A percentile compares a stretch with the other conserved stretches of the same genome.
These are phyloP conservation scores for Pongo abelii DNA, from an alignment of 2,113 vertebrate genomes.

Conservation along the genomic window DNA sequence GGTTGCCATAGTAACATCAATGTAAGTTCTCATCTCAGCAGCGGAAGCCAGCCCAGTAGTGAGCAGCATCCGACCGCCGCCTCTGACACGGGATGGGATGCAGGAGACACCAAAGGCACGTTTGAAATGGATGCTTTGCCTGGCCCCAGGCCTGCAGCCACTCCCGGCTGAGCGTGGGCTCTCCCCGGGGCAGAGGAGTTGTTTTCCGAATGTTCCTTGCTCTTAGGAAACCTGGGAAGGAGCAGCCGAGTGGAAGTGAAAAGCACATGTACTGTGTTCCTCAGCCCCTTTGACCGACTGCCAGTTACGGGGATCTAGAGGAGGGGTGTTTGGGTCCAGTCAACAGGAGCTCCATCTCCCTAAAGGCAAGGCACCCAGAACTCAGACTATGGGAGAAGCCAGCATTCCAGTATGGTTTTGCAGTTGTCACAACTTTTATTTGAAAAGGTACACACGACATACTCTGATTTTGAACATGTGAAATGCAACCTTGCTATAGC, in stretches of 20 bases:
- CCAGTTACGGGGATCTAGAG: neutral
- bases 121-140: neutral
- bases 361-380: neutral
- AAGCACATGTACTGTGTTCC: neutral
- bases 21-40: slow-evolving; percentile 54
- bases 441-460: neutral
- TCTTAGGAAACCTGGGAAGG: fast-evolving
- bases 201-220: neutral
- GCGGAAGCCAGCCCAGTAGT: neutral
- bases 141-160: neutral
- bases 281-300: neutral
- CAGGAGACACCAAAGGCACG: fast-evolving
- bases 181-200: fast-evolving
- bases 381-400: slow-evolving; percentile 32
- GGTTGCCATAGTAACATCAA: slow-evolving; percentile 83
- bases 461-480: neutral
- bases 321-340: neutral
- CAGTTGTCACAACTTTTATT: slow-evolving; percentile 64
- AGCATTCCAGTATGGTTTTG: neutral
- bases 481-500: neutral
- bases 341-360: neutral
- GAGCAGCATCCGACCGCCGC: neutral
- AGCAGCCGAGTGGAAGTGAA: neutral
- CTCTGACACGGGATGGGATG: neutral
- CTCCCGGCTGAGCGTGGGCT: neutral